Conservation (phyloP, 2,888 invertebrate species). For the Orthosia gothica region DNA sequence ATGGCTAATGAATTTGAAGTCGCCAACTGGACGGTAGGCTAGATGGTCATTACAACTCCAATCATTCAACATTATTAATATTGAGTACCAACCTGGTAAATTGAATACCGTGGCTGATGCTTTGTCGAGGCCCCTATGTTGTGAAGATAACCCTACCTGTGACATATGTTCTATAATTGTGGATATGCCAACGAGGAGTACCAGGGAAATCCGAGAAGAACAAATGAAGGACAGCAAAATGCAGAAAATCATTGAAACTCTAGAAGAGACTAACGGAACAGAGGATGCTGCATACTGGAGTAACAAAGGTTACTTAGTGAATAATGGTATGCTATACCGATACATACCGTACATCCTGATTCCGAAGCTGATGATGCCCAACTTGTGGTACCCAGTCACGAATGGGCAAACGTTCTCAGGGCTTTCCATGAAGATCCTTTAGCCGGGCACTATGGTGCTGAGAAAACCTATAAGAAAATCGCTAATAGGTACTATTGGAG, state of each 20-base stretch:
- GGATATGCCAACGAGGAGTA: no score
- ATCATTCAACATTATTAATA: not conserved
- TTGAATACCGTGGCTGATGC: no score
- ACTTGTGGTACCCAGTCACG: not conserved
- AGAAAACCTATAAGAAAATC: not conserved
- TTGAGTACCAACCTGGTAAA: no score
- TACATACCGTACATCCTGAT: not conserved
- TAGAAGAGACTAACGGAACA: not conserved
- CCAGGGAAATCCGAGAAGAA: no score
- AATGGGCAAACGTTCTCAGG: not conserved
- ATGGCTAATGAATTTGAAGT: conserved; percentile 24
- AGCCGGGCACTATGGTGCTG: conserved; percentile 1
- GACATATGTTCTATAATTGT: no score
- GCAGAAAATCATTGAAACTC: conserved; percentile 1
- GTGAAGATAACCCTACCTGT: no score
- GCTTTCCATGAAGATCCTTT: conserved; percentile 30
- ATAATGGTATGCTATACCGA: conserved; percentile 39
- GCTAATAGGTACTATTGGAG: not conserved
- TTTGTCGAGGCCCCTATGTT: no score
- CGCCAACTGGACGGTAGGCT: conserved; percentile 17
- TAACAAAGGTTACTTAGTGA: conserved; percentile 39
- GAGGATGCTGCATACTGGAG: conserved; percentile 33
- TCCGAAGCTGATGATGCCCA: not conserved
- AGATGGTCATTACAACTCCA: conserved; percentile 35
- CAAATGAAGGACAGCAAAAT: not conserved